phyloP scores from a whole-genome alignment of 2,888 invertebrate species.

The Lasioglossum morio region DNA sequence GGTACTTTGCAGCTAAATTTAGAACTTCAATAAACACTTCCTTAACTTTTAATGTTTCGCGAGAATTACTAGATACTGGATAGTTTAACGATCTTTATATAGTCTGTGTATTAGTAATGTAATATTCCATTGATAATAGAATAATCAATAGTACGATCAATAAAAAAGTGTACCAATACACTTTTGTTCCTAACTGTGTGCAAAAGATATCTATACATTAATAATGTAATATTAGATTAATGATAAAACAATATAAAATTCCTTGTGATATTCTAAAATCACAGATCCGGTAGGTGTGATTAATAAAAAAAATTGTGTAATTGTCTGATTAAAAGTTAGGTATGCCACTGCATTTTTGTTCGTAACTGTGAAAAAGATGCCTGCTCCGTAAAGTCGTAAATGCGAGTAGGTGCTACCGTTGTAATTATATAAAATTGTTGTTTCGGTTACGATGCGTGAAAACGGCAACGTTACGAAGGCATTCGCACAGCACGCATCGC shows the following conservation, averaged over 20 bases:
- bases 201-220: not conserved
- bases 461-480: slow-evolving; percentile 1
- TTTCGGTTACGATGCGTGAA: not conserved
- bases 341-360: not conserved
- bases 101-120: not conserved
- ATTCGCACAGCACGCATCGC: not conserved
- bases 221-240: not conserved
- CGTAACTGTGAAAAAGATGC: not conserved
- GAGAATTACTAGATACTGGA: not conserved
- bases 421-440: not conserved
- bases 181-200: no score
- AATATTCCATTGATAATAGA: not conserved
- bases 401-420: not conserved
- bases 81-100: not conserved
- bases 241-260: no score
- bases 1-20: not conserved
- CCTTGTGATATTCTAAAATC: no score
- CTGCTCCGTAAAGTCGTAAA: no score
- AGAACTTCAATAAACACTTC: not conserved
- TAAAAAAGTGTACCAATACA: no score
- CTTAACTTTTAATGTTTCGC: not conserved
- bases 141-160: no score
- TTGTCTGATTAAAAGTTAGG: not conserved
- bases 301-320: not conserved
- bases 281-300: not conserved